These are phyloP conservation scores for Poeciliopsis presidionis DNA, from an alignment of 2,797 vertebrate genomes.

Conservation along the genomic window DNA sequence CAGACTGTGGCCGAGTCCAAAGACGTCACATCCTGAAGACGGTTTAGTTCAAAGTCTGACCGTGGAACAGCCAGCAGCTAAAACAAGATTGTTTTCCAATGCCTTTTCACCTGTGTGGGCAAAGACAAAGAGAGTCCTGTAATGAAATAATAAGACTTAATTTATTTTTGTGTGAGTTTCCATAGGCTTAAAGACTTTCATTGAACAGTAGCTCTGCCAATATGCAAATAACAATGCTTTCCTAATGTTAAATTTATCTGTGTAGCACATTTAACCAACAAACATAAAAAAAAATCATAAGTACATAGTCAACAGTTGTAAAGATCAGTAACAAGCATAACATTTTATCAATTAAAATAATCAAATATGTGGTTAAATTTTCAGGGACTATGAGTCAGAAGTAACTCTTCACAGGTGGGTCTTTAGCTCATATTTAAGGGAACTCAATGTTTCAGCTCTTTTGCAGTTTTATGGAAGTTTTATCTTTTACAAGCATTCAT, in stretches of 20 bases:
- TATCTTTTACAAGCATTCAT: no score
- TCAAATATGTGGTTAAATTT: no score
- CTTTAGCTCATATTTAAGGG: no score
- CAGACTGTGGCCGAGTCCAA: slow-evolving; percentile 19
- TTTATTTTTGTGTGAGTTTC: not conserved
- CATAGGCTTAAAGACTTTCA: not conserved
- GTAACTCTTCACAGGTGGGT: no score
- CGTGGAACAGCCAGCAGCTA: not conserved
- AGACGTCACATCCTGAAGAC: slow-evolving; percentile 21
- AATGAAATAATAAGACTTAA: not conserved
- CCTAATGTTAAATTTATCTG: slow-evolving; percentile 6
- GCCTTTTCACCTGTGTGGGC: not conserved
- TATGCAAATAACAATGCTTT: not conserved
- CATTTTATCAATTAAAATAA: no score
- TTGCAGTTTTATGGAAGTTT: no score
- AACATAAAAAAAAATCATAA: no score
- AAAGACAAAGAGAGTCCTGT: not conserved
- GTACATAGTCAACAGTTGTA: no score
- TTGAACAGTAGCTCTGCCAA: not conserved
- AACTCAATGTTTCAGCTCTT: not conserved
- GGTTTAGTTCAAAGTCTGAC: slow-evolving; percentile 2
- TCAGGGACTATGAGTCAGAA: no score
- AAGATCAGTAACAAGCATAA: no score
- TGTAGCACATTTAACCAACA: no score
- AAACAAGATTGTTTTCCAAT: not conserved